These are phyloP conservation scores for Chaetops frenatus DNA, from an alignment of 2,113 vertebrate genomes.

Conservation along the genomic window DNA sequence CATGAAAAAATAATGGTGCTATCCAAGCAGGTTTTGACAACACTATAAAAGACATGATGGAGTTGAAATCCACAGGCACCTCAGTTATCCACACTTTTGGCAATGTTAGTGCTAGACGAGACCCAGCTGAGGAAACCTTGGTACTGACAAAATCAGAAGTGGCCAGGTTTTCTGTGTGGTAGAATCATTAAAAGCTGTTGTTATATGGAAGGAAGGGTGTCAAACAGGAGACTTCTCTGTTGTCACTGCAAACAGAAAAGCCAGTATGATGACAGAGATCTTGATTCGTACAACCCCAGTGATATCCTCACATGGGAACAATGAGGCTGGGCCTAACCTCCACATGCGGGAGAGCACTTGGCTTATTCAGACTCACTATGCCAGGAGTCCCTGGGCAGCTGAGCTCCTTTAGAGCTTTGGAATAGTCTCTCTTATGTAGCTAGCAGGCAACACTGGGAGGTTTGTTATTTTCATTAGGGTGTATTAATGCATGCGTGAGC, in stretches of 20 bases:
- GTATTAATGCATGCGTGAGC: not conserved
- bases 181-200: not conserved
- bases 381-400: not conserved
- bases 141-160: not conserved
- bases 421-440: not conserved
- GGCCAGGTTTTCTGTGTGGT: not conserved
- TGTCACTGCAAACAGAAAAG: not conserved
- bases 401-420: not conserved
- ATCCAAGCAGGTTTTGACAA: not conserved
- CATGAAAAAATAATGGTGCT: not conserved
- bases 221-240: not conserved
- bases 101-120: not conserved
- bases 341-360: not conserved
- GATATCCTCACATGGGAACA: fast-evolving
- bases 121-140: not conserved
- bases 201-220: not conserved
- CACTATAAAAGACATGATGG: fast-evolving
- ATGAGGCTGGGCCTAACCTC: not conserved
- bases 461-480: not conserved
- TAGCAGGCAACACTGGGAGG: not conserved
- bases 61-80: not conserved
- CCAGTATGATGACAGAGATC: not conserved
- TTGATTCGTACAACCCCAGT: not conserved
- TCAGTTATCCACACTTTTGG: not conserved
- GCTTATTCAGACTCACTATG: not conserved